phyloP scores from a whole-genome alignment of 2,797 vertebrate species.

The Neosilurus mollespiculum region DNA sequence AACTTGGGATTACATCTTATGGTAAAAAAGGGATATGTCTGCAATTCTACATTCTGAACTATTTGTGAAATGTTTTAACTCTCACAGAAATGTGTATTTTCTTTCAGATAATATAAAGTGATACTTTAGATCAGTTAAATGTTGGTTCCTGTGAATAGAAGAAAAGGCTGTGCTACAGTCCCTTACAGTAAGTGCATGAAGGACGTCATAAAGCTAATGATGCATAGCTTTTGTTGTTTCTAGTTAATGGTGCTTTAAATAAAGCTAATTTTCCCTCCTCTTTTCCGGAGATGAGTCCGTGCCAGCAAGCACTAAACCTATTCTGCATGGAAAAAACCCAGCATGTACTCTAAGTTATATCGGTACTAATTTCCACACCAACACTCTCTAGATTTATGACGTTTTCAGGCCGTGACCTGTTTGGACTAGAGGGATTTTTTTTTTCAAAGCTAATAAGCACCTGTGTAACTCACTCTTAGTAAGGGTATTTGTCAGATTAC shows the following conservation, averaged over 20 bases:
- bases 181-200: slow-evolving; percentile 4
- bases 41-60: not conserved
- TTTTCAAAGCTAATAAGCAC: not conserved
- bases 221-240: slow-evolving; percentile 19
- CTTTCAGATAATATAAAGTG: not conserved
- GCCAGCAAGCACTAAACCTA: not conserved
- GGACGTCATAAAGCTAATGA: slow-evolving; percentile 22
- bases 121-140: not conserved
- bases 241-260: slow-evolving; percentile 24
- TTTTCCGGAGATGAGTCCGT: not conserved
- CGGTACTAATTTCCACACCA: not conserved
- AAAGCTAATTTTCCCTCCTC: not conserved
- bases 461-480: not conserved
- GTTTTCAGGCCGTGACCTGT: not conserved
- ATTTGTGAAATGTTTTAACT: not conserved
- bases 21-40: not conserved
- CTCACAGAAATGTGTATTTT: not conserved
- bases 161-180: not conserved
- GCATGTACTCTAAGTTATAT: not conserved
- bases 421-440: not conserved
- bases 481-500: not conserved
- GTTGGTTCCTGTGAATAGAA: not conserved
- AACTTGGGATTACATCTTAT: not conserved
- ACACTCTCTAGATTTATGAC: not conserved
- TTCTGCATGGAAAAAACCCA: not conserved